phyloP scores from a whole-genome alignment of 1,140 invertebrate species.

The Pseudomyrmex dendroicus region DNA sequence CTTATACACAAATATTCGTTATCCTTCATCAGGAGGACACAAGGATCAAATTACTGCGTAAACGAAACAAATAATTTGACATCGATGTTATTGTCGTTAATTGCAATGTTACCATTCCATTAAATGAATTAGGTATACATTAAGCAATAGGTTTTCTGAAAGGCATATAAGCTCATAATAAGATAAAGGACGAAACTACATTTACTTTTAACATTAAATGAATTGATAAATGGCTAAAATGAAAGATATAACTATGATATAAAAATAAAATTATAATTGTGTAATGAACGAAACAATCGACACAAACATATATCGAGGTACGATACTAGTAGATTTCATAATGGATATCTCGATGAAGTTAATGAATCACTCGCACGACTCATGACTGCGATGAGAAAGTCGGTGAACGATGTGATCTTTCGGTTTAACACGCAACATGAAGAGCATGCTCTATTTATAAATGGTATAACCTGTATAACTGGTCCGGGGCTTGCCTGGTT shows the following conservation, averaged over 20 bases:
- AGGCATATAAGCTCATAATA: slow-evolving; percentile 6
- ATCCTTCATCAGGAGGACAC: no score
- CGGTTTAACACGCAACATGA: slow-evolving; percentile 63
- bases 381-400: slow-evolving; percentile 17
- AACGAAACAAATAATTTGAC: slow-evolving; percentile 12
- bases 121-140: slow-evolving; percentile 19
- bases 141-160: slow-evolving; percentile 17
- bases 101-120: slow-evolving; percentile 26
- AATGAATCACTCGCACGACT: slow-evolving; percentile 36
- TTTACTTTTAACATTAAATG: slow-evolving; percentile 18
- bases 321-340: background rate
- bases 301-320: slow-evolving; percentile 7
- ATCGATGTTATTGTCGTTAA: background rate
- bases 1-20: background rate
- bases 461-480: slow-evolving; percentile 83
- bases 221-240: background rate
- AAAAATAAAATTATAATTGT: slow-evolving; percentile 2
- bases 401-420: slow-evolving; percentile 21
- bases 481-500: slow-evolving; percentile 83
- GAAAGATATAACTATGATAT: slow-evolving; percentile 20
- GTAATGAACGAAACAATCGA: slow-evolving; percentile 19
- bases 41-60: slow-evolving; percentile 22
- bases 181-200: slow-evolving; percentile 24
- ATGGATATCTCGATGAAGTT: background rate
- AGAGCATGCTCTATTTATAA: slow-evolving; percentile 81